Evolutionary conservation across 2,113 vertebrate genomes (phyloP), one percentile per base, ranked within the genome.

Genomic region (Aldabrachelys gigantea): DNA sequence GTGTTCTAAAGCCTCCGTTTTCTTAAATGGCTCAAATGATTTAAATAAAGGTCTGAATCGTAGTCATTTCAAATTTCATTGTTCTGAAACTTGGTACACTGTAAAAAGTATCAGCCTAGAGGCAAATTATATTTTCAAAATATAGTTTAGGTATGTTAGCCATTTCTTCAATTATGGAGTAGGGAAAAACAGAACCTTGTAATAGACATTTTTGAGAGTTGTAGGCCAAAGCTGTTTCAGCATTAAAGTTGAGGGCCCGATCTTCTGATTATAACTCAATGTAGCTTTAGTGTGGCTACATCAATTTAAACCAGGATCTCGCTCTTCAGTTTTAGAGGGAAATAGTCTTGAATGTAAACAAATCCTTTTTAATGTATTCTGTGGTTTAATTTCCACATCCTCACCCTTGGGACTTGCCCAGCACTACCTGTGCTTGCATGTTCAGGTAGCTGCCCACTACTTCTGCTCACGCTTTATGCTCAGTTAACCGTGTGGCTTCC

Each of bases 121-220:
- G 69, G 86, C 56, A 52, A 95, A 88, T 89, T 93, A 47, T 90
- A 92, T 95, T 95, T 94, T 92, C 81, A 92, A 96, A 94, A 96
- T 82, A 47, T 11, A 82, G 87, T 53, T 92, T 91, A 86, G 93
- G 95, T 91, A 89, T 94, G 86, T 38, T 25, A 94, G 95, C 75
- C 62, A 93, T 88, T 95, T 92, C 78, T 94, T 59, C 93, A 97
- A 97, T 96, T 83, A 95, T 14, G 91, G 84, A 84, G 56, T 93
- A 86, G 86, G 22, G 89, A 65, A 95, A 88, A 93, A 44, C 50
- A 84, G 89, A 17, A 79, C 38, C 47, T 95, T 56, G 90, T 80
- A 91, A 89, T 54, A 38, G 65, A 91, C 17, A 29, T 80, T 44
- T 83, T 85, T 4, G 80, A 65, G 84, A 93, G 90, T 31, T 5